A percentile compares a stretch with the other conserved stretches of the same genome.
These are phyloP conservation scores for Bagarius yarrelli DNA, from an alignment of 2,113 vertebrate species.

Conservation along the genomic window DNA sequence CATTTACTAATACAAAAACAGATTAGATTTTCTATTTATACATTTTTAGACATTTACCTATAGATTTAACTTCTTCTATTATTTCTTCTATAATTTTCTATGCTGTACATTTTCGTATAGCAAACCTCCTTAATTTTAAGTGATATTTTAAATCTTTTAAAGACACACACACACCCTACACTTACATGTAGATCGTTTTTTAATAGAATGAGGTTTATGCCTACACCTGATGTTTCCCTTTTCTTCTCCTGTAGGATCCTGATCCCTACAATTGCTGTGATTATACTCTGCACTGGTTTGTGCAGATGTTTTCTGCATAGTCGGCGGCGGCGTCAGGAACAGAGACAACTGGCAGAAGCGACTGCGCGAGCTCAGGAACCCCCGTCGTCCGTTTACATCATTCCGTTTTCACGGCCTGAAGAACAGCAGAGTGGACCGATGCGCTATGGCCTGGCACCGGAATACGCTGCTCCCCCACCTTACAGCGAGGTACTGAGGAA, in stretches of 20 bases:
- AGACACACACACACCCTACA: too few species aligned
- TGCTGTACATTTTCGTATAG: too few species aligned
- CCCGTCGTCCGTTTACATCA: neutral
- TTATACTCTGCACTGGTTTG: neutral
- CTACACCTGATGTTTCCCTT: neutral
- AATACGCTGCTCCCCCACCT: slow-evolving; percentile 32
- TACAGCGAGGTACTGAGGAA: slow-evolving; percentile 46
- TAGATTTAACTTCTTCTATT: too few species aligned
- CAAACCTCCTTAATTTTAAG: too few species aligned
- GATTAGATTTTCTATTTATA: too few species aligned
- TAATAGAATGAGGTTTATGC: too few species aligned
- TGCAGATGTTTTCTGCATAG: neutral
- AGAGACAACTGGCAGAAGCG: neutral
- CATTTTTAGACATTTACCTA: too few species aligned
- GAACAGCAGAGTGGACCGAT: slow-evolving; percentile 10
- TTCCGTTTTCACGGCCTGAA: neutral
- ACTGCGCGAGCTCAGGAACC: neutral
- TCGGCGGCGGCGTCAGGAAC: neutral
- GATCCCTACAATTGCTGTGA: neutral
- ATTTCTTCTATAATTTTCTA: too few species aligned
- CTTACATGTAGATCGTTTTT: too few species aligned
- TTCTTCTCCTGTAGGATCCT: neutral
- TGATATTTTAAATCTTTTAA: too few species aligned
- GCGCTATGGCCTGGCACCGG: neutral
- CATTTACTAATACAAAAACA: too few species aligned